These are phyloP conservation scores for Gambusia yucatana DNA, from an alignment of 2,797 vertebrate species.

Conservation along the genomic window DNA sequence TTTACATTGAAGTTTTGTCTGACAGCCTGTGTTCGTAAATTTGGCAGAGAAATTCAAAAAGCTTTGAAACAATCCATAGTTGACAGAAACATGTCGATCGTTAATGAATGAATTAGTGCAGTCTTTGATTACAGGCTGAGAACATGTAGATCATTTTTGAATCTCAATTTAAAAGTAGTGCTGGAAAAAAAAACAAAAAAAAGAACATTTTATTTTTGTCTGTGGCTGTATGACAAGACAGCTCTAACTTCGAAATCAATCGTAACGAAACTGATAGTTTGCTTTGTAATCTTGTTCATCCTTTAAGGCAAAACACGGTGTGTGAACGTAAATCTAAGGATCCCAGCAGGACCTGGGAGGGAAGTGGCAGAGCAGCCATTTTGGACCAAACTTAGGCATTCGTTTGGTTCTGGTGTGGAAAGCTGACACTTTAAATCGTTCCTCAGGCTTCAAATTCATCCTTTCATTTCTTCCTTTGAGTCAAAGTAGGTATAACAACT, in stretches of 20 bases:
- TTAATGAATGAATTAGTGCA: neutral
- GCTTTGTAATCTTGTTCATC: neutral
- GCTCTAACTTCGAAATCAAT: too few relatives aligned
- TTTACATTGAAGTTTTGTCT: neutral
- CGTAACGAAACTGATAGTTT: neutral
- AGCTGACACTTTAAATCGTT: neutral
- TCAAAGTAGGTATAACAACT: neutral
- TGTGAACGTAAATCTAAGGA: neutral
- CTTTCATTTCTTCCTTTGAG: neutral
- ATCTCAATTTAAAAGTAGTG: too few relatives aligned
- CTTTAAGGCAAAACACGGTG: neutral
- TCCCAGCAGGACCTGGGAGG: neutral
- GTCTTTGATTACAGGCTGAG: too few relatives aligned
- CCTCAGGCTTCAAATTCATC: neutral
- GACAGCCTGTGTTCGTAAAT: neutral
- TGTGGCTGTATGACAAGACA: too few relatives aligned
- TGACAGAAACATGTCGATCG: neutral
- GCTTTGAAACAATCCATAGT: neutral
- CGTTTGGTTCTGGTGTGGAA: neutral
- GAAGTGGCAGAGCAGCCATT: neutral
- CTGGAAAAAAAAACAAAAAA: too few relatives aligned
- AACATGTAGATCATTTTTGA: too few relatives aligned
- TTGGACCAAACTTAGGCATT: neutral
- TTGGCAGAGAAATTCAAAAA: neutral
- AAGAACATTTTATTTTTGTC: too few relatives aligned